Conservation (phyloP, 2,888 invertebrate genomes). For the Encarsia formosa region DNA sequence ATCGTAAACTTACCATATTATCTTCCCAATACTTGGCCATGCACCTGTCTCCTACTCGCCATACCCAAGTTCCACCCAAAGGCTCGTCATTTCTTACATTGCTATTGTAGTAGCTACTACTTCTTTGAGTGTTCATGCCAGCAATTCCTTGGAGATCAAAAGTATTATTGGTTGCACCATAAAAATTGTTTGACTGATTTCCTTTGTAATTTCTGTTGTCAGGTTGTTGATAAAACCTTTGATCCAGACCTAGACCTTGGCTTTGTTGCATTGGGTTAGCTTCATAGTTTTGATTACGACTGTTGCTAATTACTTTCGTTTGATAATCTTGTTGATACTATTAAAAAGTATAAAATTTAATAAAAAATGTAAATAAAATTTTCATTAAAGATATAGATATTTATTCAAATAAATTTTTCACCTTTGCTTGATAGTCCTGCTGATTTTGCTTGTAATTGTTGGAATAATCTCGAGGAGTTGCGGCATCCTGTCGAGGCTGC, state of each 20-base stretch:
- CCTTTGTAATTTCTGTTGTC: conserved; percentile 31
- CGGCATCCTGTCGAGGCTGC: conserved; percentile 33
- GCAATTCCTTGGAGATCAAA: conserved; percentile 23
- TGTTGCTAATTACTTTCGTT: conserved; percentile 27
- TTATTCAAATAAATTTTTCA: background rate
- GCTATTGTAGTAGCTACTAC: conserved; percentile 34
- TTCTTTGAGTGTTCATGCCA: conserved; percentile 29
- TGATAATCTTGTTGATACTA: conserved; percentile 29
- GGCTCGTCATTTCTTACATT: conserved; percentile 33
- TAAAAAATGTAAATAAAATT: background rate
- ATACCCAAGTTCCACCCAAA: conserved; percentile 51
- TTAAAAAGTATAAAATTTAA: background rate
- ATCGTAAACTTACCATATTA: conserved; percentile 64
- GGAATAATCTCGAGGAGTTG: conserved; percentile 28
- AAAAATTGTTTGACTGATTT: conserved; percentile 37
- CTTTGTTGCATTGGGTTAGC: conserved; percentile 18
- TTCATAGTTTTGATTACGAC: conserved; percentile 34
- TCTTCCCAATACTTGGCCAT: conserved; percentile 93
- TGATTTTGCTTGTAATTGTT: conserved; percentile 31
- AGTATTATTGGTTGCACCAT: conserved; percentile 28
- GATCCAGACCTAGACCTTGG: conserved; percentile 31
- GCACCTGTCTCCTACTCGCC: conserved; percentile 79
- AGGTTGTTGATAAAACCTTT: conserved; percentile 18
- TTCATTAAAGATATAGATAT: background rate
- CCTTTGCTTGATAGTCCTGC: conserved; percentile 18